phyloP scores from a whole-genome alignment of 2,113 vertebrate species.

The Tachycineta bicolor region DNA sequence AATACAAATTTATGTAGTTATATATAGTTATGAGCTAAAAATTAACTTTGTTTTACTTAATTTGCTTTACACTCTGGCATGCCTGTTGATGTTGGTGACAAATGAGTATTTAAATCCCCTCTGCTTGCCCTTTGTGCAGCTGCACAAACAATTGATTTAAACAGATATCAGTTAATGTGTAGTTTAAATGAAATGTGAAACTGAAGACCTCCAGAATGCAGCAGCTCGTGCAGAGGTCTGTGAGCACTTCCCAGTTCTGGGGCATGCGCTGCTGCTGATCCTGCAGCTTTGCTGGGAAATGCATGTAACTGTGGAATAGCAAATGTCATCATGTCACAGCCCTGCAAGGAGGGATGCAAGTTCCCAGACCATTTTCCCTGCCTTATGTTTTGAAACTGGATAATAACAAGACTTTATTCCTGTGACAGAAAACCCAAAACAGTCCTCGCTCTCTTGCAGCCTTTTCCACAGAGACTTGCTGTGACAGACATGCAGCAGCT shows the following conservation, averaged over 20 bases:
- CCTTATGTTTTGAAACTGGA: neutral
- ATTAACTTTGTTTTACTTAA: neutral
- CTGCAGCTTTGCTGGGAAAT: neutral
- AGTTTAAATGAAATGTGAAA: neutral
- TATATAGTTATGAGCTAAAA: neutral
- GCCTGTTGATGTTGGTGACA: neutral
- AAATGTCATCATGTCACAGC: neutral
- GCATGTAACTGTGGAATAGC: neutral
- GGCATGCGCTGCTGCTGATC: neutral
- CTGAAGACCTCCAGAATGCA: neutral
- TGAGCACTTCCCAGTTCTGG: accelerated
- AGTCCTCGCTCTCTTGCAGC: neutral
- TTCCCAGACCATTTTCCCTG: neutral
- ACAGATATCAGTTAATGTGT: neutral
- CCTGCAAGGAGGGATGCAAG: neutral
- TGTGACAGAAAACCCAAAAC: neutral
- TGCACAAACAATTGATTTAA: neutral
- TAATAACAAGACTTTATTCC: neutral
- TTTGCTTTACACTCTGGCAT: neutral
- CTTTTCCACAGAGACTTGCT: neutral
- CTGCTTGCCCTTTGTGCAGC: neutral
- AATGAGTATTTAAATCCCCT: neutral
- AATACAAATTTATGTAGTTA: neutral
- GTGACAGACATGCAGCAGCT: neutral
- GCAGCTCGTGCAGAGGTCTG: neutral